phyloP scores from a whole-genome alignment of 2,888 invertebrate genomes.

The Octonoba sinensis region DNA sequence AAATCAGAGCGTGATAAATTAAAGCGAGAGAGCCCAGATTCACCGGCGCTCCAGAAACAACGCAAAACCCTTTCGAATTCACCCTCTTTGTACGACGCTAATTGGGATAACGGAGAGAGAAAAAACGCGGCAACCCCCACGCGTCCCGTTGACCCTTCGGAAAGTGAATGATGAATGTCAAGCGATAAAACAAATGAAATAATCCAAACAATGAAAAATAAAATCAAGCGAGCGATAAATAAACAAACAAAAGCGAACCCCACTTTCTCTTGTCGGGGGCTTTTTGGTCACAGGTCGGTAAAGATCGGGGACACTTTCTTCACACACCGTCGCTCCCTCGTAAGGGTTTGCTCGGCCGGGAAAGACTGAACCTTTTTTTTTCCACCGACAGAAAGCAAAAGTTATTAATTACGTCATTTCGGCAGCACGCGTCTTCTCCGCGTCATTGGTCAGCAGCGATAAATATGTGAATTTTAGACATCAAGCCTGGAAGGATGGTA shows the following conservation, averaged over 20 bases:
- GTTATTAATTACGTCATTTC: too few relatives aligned
- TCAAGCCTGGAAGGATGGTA: background rate
- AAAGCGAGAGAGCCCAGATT: background rate
- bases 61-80: background rate
- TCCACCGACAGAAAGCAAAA: too few relatives aligned
- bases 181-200: slow-evolving; percentile 13
- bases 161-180: slow-evolving; percentile 39
- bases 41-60: background rate
- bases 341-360: slow-evolving; percentile 1
- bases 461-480: background rate
- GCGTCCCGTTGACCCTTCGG: slow-evolving; percentile 43
- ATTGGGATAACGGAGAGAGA: background rate
- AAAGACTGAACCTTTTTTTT: too few relatives aligned
- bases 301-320: slow-evolving; percentile 50
- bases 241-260: slow-evolving; percentile 15
- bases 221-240: slow-evolving; percentile 12
- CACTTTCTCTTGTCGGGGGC: slow-evolving; percentile 16
- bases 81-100: slow-evolving; percentile 6
- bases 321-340: slow-evolving; percentile 25
- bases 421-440: background rate
- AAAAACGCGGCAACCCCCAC: background rate
- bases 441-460: background rate
- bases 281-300: slow-evolving; percentile 44
- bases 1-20: slow-evolving; percentile 27
- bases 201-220: background rate